These are phyloP conservation scores for Mastacembelus armatus DNA, from an alignment of 2,797 vertebrate genomes.

Conservation along the genomic window DNA sequence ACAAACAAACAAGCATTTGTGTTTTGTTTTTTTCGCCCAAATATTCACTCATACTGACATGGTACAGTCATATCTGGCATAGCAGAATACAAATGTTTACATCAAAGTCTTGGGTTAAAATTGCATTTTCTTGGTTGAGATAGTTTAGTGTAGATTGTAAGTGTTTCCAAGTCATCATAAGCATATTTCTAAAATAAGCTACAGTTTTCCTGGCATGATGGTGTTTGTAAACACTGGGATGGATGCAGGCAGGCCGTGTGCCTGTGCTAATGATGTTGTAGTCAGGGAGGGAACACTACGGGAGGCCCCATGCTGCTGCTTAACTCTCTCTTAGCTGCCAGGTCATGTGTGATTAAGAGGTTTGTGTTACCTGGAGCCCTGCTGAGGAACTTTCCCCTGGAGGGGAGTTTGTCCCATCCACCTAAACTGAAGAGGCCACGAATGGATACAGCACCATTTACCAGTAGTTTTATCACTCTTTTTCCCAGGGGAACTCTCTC, in stretches of 20 bases:
- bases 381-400: conserved; percentile 78
- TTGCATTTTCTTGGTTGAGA: conserved; percentile 70
- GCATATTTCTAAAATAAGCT: conserved; percentile 90
- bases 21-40: too few relatives aligned
- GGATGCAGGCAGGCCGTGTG: conserved; percentile 73
- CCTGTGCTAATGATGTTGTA: conserved; percentile 78
- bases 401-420: conserved; percentile 75
- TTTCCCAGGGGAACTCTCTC: conserved; percentile 57
- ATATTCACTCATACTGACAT: conserved; percentile 14
- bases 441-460: conserved; percentile 71
- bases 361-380: conserved; percentile 87
- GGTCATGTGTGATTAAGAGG: conserved; percentile 90
- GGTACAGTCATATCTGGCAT: conserved; percentile 87
- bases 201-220: conserved; percentile 88
- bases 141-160: conserved; percentile 42
- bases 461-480: conserved; percentile 70
- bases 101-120: conserved; percentile 38
- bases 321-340: conserved; percentile 83
- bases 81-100: conserved; percentile 91
- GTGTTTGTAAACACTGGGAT: conserved; percentile 89
- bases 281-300: conserved; percentile 66
- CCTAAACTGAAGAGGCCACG: conserved; percentile 73
- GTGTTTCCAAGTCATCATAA: conserved; percentile 88
- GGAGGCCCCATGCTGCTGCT: conserved; percentile 83
- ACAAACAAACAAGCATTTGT: conserved; percentile 24